A percentile compares a stretch with the other conserved stretches of the same genome.
phyloP scores from a whole-genome alignment of 2,888 invertebrate species.

The Cephus sareptanus region DNA sequence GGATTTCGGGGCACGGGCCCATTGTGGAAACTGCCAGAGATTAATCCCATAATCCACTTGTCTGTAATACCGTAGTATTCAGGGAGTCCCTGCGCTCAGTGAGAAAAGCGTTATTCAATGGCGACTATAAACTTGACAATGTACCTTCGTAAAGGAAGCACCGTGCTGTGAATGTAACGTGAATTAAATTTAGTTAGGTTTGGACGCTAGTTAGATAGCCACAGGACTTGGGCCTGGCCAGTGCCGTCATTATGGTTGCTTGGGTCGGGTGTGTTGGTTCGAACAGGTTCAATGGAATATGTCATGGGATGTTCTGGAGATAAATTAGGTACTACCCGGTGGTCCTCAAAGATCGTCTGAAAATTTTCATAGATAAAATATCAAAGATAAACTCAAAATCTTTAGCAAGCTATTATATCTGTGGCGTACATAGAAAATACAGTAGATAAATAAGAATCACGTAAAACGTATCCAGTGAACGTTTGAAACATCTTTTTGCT shows the following conservation, averaged over 20 bases:
- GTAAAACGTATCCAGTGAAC: neutral
- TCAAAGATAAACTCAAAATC: neutral
- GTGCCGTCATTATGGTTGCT: neutral
- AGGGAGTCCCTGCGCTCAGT: neutral
- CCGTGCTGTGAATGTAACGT: conserved; percentile 10
- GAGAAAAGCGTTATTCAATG: neutral
- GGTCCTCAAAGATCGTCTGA: conserved; percentile 14
- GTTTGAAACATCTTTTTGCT: neutral
- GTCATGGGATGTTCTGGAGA: conserved; percentile 26
- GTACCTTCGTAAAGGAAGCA: conserved; percentile 8
- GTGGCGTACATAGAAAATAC: neutral
- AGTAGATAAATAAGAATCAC: neutral
- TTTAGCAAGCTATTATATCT: neutral
- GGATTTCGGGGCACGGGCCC: neutral
- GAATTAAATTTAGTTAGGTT: conserved; percentile 26
- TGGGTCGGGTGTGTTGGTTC: conserved; percentile 1
- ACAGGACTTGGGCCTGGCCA: neutral
- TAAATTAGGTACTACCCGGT: conserved; percentile 28
- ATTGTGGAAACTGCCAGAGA: neutral
- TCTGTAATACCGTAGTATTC: neutral
- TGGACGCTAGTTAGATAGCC: neutral
- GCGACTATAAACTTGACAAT: neutral
- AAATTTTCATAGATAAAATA: neutral
- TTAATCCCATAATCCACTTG: neutral
- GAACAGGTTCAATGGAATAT: conserved; percentile 31